Evolutionary conservation across 2,113 vertebrate species (phyloP).

Genomic region (Ictalurus punctatus): DNA sequence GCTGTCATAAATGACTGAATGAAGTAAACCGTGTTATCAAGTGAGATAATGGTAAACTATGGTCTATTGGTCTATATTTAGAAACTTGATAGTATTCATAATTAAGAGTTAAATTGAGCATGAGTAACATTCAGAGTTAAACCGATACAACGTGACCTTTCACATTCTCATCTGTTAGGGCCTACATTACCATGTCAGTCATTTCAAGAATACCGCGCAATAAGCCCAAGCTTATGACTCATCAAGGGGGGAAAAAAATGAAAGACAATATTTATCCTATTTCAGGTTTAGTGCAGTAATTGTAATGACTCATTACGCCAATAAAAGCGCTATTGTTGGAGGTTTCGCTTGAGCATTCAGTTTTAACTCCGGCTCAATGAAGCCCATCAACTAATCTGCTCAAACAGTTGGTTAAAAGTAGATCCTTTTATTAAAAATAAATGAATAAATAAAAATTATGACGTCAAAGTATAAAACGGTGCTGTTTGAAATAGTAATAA

Average conservation of each 20-base stretch:
- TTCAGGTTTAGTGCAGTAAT: constrained; percentile 15
- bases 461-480: background rate
- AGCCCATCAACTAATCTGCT: background rate
- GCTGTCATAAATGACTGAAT: background rate
- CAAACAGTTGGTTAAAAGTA: background rate
- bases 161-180: background rate
- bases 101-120: background rate
- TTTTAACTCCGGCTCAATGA: background rate
- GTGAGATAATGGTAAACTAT: background rate
- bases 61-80: background rate
- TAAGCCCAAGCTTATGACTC: constrained; percentile 21
- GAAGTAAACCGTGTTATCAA: background rate
- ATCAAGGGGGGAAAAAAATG: background rate
- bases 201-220: constrained; percentile 20
- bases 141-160: constrained; percentile 38
- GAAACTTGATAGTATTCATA: background rate
- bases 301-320: constrained; percentile 12
- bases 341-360: background rate
- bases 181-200: constrained; percentile 20
- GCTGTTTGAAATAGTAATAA: background rate
- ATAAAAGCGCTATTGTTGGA: background rate
- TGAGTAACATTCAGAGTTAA: constrained; percentile 12
- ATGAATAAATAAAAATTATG: background rate
- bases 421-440: background rate
- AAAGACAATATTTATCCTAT: constrained; percentile 25